Conservation (phyloP, 2,797 vertebrate genomes). For the Sebastolobus alascanus region DNA sequence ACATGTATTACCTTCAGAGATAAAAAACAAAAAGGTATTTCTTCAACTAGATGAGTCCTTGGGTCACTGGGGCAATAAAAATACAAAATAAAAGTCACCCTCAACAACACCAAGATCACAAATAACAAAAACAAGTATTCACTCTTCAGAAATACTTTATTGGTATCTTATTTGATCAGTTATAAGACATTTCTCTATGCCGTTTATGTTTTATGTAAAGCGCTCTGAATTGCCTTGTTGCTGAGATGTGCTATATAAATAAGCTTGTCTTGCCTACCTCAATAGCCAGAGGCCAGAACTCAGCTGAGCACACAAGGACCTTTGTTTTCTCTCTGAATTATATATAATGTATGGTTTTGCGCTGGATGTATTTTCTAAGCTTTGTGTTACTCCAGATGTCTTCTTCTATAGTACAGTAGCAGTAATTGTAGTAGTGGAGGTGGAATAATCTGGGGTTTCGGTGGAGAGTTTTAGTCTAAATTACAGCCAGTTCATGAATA, state of each 20-base stretch:
- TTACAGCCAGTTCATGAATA: conserved; percentile 5
- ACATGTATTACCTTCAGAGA: not conserved
- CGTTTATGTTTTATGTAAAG: too few relatives aligned
- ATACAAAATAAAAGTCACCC: conserved; percentile 16
- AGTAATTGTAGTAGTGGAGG: not conserved
- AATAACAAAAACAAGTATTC: not conserved
- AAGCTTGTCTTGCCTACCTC: not conserved
- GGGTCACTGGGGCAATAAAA: not conserved
- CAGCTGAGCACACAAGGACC: not conserved
- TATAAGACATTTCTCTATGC: accelerated
- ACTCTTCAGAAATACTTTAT: too few relatives aligned
- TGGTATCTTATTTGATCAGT: too few relatives aligned
- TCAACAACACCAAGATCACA: not conserved
- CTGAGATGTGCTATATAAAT: too few relatives aligned
- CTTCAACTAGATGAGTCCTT: not conserved
- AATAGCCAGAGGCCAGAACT: not conserved
- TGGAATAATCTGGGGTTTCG: not conserved
- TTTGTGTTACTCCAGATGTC: not conserved
- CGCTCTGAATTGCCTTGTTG: too few relatives aligned
- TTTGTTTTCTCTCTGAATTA: not conserved
- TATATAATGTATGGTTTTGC: not conserved
- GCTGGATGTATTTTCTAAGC: not conserved
- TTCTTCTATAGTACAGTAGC: not conserved
- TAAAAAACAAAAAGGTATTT: not conserved
- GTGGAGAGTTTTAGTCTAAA: not conserved